Conservation (phyloP, 2,113 vertebrate genomes). For the Rafetus swinhoei region DNA sequence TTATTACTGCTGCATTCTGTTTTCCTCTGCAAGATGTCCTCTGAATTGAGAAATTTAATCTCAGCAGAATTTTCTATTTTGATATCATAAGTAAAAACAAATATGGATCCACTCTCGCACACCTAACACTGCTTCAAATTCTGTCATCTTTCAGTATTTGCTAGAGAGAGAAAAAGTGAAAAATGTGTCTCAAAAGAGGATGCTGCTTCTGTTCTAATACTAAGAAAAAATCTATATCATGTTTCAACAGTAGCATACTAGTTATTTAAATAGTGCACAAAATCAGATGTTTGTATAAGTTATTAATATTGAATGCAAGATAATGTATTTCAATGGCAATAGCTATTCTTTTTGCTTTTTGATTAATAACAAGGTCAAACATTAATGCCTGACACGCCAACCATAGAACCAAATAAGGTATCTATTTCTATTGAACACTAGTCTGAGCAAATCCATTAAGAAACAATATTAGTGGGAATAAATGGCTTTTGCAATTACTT, state of each 20-base stretch:
- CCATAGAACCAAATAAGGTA: neutral
- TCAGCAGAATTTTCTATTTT: neutral
- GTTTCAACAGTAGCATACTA: neutral
- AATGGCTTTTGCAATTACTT: constrained; percentile 19
- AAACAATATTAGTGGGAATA: constrained; percentile 12
- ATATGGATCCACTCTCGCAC: neutral
- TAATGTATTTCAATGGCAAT: neutral
- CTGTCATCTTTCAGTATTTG: neutral
- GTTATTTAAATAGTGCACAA: neutral
- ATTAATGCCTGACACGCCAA: neutral
- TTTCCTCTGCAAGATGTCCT: neutral
- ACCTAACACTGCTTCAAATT: neutral
- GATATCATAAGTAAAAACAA: neutral
- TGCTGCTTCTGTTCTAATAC: neutral
- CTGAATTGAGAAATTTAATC: neutral
- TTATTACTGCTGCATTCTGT: neutral
- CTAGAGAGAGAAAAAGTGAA: neutral
- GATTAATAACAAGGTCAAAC: neutral
- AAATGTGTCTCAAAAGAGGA: neutral
- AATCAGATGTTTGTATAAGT: neutral
- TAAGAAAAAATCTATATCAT: neutral
- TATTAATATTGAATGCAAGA: constrained; percentile 21
- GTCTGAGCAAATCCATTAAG: neutral
- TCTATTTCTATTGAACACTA: constrained; percentile 8
- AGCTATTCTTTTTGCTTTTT: neutral